Conservation (phyloP, 2,888 invertebrate genomes). For the Chironomus riparius region DNA sequence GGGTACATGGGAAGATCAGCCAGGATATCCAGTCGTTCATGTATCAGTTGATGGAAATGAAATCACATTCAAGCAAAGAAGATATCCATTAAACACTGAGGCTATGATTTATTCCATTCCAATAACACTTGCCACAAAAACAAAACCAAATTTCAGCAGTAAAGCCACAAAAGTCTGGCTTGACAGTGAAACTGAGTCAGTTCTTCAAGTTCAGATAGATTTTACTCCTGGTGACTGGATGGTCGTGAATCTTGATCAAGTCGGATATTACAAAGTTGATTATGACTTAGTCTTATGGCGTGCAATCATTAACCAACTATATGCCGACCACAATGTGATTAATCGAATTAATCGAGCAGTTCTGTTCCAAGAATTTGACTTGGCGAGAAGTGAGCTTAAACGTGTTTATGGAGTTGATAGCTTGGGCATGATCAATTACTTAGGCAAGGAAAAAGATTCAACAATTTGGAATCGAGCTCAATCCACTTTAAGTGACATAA, state of each 20-base stretch:
- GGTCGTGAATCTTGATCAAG: background rate
- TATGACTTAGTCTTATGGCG: constrained; percentile 46
- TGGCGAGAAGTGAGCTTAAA: background rate
- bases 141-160: background rate
- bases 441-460: background rate
- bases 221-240: background rate
- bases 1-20: constrained; percentile 6
- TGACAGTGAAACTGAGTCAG: background rate
- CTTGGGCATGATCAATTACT: background rate
- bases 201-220: background rate
- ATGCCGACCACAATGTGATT: constrained; percentile 35
- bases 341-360: background rate
- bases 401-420: background rate
- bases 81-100: background rate
- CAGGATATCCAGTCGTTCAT: constrained; percentile 3
- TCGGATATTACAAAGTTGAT: background rate
- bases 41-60: background rate
- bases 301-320: constrained; percentile 44
- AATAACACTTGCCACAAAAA: background rate
- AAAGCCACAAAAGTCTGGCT: background rate
- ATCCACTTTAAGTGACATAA: background rate
- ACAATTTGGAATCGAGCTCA: background rate
- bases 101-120: constrained; percentile 1
- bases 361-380: background rate
- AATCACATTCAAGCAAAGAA: background rate